Evolutionary conservation across 2,113 vertebrate species (phyloP).

Genomic region (Speoplatyrhinus poulsoni): DNA sequence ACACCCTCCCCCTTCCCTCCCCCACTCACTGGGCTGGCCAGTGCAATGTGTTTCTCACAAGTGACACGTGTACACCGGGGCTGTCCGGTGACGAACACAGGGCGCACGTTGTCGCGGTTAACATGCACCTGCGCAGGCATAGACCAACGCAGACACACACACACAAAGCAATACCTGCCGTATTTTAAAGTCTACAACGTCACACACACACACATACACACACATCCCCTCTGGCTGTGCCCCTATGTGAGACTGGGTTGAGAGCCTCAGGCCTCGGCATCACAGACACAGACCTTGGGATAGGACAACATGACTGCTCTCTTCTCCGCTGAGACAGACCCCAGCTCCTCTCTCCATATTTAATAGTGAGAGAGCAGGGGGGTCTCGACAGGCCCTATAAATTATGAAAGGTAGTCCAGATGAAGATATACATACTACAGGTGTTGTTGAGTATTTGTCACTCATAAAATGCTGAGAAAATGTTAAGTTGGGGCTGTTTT

Average conservation of each 20-base stretch:
- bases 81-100: slow-evolving; percentile 13
- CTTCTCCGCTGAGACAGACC: slow-evolving; percentile 53
- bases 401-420: slow-evolving; percentile 54
- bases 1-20: slow-evolving; percentile 74
- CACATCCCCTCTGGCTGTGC: slow-evolving; percentile 67
- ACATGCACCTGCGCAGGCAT: slow-evolving; percentile 21
- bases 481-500: neutral
- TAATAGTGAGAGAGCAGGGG: slow-evolving; percentile 58
- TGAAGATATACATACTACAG: slow-evolving; percentile 53
- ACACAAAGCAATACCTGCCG: neutral
- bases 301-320: slow-evolving; percentile 54
- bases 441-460: slow-evolving; percentile 37
- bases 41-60: slow-evolving; percentile 92
- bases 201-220: slow-evolving; percentile 45
- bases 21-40: slow-evolving; percentile 78
- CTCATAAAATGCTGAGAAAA: slow-evolving; percentile 12
- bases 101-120: slow-evolving; percentile 16
- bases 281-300: slow-evolving; percentile 63
- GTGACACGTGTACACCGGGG: slow-evolving; percentile 87
- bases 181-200: slow-evolving; percentile 34
- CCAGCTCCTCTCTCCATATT: slow-evolving; percentile 63
- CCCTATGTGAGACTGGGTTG: slow-evolving; percentile 57
- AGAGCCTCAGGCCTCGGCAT: slow-evolving; percentile 57
- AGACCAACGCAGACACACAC: slow-evolving; percentile 24
- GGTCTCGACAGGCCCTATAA: slow-evolving; percentile 40